Evolutionary conservation across 1,140 invertebrate species (phyloP).

Genomic region (Contarinia nasturtii): DNA sequence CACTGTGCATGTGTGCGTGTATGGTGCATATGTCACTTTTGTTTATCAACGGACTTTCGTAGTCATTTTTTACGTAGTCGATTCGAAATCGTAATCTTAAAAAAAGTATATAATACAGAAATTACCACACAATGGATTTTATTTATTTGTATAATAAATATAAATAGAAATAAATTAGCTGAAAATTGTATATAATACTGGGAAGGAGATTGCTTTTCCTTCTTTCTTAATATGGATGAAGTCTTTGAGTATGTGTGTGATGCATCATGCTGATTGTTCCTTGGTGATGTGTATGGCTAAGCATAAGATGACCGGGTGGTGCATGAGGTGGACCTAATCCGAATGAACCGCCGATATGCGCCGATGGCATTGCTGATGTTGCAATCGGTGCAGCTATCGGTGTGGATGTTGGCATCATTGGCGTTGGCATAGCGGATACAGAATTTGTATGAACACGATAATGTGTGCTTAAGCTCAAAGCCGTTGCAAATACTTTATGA

Average conservation of each 20-base stretch:
- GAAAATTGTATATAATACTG: too few relatives aligned
- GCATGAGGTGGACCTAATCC: constrained; percentile 4
- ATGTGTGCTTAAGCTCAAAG: constrained; percentile 16
- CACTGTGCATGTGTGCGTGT: too few relatives aligned
- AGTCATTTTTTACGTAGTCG: too few relatives aligned
- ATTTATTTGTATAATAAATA: too few relatives aligned
- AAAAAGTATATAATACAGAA: too few relatives aligned
- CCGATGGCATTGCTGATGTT: constrained; percentile 1
- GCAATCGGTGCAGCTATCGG: constrained; percentile 1
- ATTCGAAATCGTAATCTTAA: too few relatives aligned
- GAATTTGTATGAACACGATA: constrained; percentile 18
- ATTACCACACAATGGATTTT: too few relatives aligned
- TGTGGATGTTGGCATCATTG: constrained; percentile 1
- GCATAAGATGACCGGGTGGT: constrained; percentile 1
- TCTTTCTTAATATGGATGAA: background rate
- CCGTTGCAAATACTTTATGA: constrained; percentile 19
- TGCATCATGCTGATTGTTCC: background rate
- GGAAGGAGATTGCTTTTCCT: too few relatives aligned
- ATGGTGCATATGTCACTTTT: too few relatives aligned
- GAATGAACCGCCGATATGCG: background rate
- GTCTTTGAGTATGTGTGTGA: background rate
- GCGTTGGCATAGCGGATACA: constrained; percentile 10
- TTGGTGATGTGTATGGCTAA: background rate
- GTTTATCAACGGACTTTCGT: too few relatives aligned
- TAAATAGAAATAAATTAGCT: too few relatives aligned